Evolutionary conservation across 2,113 vertebrate genomes (phyloP).

Genomic region (Speoplatyrhinus poulsoni): DNA sequence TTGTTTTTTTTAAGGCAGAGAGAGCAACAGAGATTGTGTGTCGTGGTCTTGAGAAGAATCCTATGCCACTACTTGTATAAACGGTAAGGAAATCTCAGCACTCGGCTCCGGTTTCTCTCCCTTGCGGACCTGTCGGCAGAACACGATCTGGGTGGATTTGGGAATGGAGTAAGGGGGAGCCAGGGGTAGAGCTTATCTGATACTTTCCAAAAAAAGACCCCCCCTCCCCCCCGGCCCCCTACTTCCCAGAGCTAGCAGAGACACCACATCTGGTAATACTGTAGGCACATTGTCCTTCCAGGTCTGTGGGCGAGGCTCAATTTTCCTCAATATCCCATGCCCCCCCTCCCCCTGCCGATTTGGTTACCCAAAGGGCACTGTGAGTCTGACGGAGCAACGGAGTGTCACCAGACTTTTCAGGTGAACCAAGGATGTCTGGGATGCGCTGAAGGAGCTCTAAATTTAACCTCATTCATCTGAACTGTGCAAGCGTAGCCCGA

Average conservation of each 20-base stretch:
- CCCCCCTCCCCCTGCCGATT: slow-evolving; percentile 79
- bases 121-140: slow-evolving; percentile 94
- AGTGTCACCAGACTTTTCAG: slow-evolving; percentile 64
- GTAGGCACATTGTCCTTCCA: slow-evolving; percentile 95
- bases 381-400: slow-evolving; percentile 66
- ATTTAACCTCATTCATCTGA: slow-evolving; percentile 64
- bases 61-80: slow-evolving; percentile 94
- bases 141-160: slow-evolving; percentile 93
- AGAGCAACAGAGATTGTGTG: slow-evolving; percentile 89
- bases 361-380: slow-evolving; percentile 87
- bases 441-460: slow-evolving; percentile 69
- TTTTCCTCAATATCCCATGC: slow-evolving; percentile 90
- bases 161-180: slow-evolving; percentile 80
- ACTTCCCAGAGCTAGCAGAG: slow-evolving; percentile 86
- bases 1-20: slow-evolving; percentile 66
- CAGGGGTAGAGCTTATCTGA: slow-evolving; percentile 87
- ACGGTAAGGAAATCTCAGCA: slow-evolving; percentile 90
- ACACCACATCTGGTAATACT: slow-evolving; percentile 98
- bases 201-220: slow-evolving; percentile 84
- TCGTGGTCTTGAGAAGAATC: slow-evolving; percentile 91
- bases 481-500: slow-evolving; percentile 24
- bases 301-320: slow-evolving; percentile 81
- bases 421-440: slow-evolving; percentile 71
- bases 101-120: slow-evolving; percentile 87
- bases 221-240: slow-evolving; percentile 72